Evolutionary conservation across 2,113 vertebrate species (phyloP).

Genomic region (Dasypus novemcinctus): DNA sequence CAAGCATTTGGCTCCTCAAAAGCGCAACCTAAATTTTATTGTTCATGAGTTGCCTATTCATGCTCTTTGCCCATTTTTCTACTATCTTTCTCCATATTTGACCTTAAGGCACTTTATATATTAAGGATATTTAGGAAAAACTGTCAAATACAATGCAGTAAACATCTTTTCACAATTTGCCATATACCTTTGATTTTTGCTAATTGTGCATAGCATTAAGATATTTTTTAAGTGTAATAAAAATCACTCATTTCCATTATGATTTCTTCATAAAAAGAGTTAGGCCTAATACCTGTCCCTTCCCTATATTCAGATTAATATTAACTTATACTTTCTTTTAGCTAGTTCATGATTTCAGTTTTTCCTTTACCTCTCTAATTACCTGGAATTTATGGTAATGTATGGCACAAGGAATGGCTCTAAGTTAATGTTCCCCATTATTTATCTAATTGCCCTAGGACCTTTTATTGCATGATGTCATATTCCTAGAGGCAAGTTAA

Average conservation of each 20-base stretch:
- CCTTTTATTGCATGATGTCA: background rate
- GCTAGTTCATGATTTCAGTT: background rate
- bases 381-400: background rate
- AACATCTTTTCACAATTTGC: background rate
- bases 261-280: background rate
- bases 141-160: background rate
- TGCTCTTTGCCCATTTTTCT: background rate
- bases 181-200: background rate
- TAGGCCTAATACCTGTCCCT: background rate
- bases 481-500: background rate
- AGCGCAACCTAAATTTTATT: background rate
- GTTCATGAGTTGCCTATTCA: background rate
- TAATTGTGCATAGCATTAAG: background rate
- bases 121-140: background rate
- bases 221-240: background rate
- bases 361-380: background rate
- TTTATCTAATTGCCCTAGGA: background rate
- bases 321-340: background rate
- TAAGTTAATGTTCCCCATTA: background rate
- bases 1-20: background rate
- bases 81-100: background rate
- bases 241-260: background rate
- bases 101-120: conserved; percentile 13
- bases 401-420: background rate
- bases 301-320: background rate